Evolutionary conservation across 1,140 invertebrate genomes (phyloP).

Genomic region (Papilio xuthus): DNA sequence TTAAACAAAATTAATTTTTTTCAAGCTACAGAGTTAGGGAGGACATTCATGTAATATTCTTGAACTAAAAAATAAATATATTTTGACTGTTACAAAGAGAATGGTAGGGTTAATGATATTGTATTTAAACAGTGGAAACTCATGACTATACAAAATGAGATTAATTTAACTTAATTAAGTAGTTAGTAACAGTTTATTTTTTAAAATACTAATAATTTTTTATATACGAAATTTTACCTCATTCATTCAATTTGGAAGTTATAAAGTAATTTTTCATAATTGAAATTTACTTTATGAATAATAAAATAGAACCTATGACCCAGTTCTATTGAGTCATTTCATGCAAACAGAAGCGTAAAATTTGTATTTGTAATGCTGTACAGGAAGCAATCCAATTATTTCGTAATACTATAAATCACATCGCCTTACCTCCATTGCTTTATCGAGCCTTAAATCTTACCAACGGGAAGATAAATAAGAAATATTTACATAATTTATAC

Average conservation of each 20-base stretch:
- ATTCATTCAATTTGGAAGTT: not conserved
- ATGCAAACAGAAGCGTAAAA: slow-evolving; percentile 1
- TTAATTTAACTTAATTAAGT: too few species aligned
- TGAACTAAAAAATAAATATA: too few species aligned
- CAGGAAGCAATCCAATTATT: slow-evolving; percentile 27
- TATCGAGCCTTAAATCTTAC: slow-evolving; percentile 28
- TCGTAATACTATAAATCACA: slow-evolving; percentile 23
- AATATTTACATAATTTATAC: slow-evolving; percentile 30
- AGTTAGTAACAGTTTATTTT: too few species aligned
- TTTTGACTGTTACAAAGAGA: too few species aligned
- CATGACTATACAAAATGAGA: too few species aligned
- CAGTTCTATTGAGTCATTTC: not conserved
- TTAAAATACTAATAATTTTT: too few species aligned
- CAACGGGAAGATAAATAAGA: slow-evolving; percentile 24
- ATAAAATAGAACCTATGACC: not conserved
- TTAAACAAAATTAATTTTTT: too few species aligned
- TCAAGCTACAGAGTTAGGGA: too few species aligned
- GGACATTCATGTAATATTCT: too few species aligned
- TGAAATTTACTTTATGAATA: not conserved
- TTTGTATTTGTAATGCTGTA: slow-evolving; percentile 14
- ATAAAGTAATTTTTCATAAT: not conserved
- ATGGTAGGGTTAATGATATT: too few species aligned
- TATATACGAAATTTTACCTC: too few species aligned
- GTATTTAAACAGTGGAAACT: too few species aligned
- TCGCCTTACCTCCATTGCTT: slow-evolving; percentile 16